A percentile compares a stretch with the other conserved stretches of the same genome.
Evolutionary conservation across 23 tunicate genomes (phyloP).

Genomic region (Oikopleura dioica): DNA sequence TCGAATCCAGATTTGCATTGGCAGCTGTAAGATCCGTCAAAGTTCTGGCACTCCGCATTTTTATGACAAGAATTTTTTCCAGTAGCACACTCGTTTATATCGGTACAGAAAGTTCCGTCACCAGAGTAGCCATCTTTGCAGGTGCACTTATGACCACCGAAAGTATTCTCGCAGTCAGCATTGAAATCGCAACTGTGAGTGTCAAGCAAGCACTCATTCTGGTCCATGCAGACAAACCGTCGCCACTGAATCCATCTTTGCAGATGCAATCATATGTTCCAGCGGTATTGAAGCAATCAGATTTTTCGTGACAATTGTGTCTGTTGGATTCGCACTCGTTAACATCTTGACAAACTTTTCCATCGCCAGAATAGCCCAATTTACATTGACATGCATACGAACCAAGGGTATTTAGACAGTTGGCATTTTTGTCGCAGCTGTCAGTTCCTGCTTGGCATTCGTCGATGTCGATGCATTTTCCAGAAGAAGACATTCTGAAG

Average conservation of each 20-base stretch:
- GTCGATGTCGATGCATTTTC: not conserved
- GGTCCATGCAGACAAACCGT: slow-evolving; percentile 17
- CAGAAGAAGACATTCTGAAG: not conserved
- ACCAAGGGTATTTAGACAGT: slow-evolving; percentile 5
- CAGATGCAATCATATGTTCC: slow-evolving; percentile 15
- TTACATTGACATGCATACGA: slow-evolving; percentile 16
- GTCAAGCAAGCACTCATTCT: slow-evolving; percentile 14
- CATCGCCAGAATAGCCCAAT: slow-evolving; percentile 21
- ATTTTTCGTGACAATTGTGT: not conserved
- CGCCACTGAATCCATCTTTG: slow-evolving; percentile 18
- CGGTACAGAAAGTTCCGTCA: slow-evolving; percentile 16
- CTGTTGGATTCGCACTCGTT: not conserved
- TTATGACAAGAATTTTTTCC: not conserved
- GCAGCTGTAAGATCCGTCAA: not conserved
- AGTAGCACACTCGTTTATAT: not conserved
- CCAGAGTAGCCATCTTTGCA: slow-evolving; percentile 19
- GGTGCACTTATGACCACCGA: slow-evolving; percentile 16
- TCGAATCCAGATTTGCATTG: not conserved
- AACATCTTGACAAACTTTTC: not conserved
- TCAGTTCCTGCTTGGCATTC: not conserved
- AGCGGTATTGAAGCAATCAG: slow-evolving; percentile 12
- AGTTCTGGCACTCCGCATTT: not conserved
- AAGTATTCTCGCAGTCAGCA: slow-evolving; percentile 16
- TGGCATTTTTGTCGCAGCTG: slow-evolving; percentile 11
- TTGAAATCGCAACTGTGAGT: slow-evolving; percentile 7